Evolutionary conservation across 1,140 invertebrate genomes (phyloP), one percentile per base, ranked within the genome.

Genomic region (Formica selysi): DNA sequence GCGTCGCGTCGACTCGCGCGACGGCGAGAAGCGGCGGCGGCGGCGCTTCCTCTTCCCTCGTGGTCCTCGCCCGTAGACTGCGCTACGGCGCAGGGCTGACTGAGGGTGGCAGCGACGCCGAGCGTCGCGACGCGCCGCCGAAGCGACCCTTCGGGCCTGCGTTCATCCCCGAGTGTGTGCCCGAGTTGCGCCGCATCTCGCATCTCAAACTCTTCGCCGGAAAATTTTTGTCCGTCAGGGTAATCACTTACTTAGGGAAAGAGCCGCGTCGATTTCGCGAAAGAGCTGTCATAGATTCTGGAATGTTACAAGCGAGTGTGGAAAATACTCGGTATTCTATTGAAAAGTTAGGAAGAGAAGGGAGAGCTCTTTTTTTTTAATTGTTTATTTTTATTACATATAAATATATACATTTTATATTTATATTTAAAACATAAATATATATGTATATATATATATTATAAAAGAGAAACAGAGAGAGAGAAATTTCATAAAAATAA

Each of bases 41-140:
- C 88, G 87, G 83, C 88, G 76, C 80, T 90, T 89, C 87, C 76
- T 80, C 76, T 86, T 79, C 86, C 87, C 76, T 83, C 79, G 83
- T 79, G 89, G 88, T 89, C 86, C 44, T 85, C 90, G 81, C 79
- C 79, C 79, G 79, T 83, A 32, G 32, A 32, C 32, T 32, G 32
- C 32, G 32, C 32, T 32, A 89, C 88, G 78, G 88, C 88, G 88
- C 88, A 89, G 84, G 87, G 79, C 87, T 86, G 87, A 89, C 88
- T 89, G 88, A 89, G 68, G 54, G 65, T 38, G 68, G 79, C 51
- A 16, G 22, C 19, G 62, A 41, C 65, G 67, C 78, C 67, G 54
- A 70, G 78, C 44, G 59, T 57, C 59, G 62, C 32, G 81, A 57
- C 67, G 51, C 51, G 29, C 59, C 81, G 26, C 73, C 44, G 44